phyloP scores from a whole-genome alignment of 2,888 invertebrate genomes.

The Eutolmus rufibarbis region DNA sequence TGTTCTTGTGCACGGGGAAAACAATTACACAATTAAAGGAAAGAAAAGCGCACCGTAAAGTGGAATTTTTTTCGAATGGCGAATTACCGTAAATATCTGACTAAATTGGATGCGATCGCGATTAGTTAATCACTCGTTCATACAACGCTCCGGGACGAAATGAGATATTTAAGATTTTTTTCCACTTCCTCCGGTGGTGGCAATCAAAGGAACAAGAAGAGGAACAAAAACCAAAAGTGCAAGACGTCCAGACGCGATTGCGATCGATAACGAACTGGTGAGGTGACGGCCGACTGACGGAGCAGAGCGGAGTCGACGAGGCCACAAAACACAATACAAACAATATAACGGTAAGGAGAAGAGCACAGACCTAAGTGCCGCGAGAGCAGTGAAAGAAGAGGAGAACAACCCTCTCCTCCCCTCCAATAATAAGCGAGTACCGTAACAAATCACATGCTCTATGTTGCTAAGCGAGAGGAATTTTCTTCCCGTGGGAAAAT shows the following conservation, averaged over 20 bases:
- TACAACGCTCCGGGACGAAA: background rate
- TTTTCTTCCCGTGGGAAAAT: background rate
- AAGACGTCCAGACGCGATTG: background rate
- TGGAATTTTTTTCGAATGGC: background rate
- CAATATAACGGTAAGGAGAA: background rate
- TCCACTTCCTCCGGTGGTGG: background rate
- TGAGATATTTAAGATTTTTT: background rate
- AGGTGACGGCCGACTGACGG: background rate
- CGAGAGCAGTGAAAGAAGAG: background rate
- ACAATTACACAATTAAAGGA: background rate
- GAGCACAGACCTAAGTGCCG: background rate
- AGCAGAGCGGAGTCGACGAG: background rate
- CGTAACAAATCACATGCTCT: background rate
- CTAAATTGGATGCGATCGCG: background rate
- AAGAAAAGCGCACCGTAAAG: background rate
- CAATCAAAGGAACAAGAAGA: background rate
- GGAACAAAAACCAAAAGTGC: background rate
- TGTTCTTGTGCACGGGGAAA: background rate
- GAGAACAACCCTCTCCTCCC: background rate
- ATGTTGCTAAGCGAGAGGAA: background rate
- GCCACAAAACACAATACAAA: background rate
- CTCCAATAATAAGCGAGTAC: too few species aligned
- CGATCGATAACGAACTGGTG: conserved; percentile 23
- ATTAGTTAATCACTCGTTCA: background rate
- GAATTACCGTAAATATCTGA: background rate